Base-by-base conservation (phyloP, 2,113 vertebrate genomes). In the Cyprinodon brontotheroides region DNA sequence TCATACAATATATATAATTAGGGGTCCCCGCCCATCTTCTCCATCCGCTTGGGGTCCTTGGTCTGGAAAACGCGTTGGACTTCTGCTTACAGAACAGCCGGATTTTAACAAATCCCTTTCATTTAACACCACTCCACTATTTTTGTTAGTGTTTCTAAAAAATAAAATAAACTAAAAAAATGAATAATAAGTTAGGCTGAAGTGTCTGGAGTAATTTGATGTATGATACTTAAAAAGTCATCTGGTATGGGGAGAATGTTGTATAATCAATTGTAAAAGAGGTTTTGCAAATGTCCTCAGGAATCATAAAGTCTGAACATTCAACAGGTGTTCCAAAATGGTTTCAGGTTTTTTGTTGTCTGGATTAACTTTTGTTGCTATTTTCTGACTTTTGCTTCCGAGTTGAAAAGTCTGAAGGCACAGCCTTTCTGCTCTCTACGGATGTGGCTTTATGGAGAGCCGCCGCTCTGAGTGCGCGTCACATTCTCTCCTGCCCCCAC, bases 391-490 rank as follows among this genome's bases (percentile, higher is more conserved):
- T 81, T 1, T 45, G 41, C 70, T 67, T 78, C 57, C 6, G 53
- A 11, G 43, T 39, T 69, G 63, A n/a, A 68, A 78, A 22, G 20
- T 43, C 9, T 7, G 48, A 59, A 60, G 57, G 66, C 43, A 22
- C 64, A 63, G 22, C 50, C n/a, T n/a, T 15, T 66, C 60, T 86
- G 41, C 60, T 64, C 17, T 75, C 60, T 0, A 65, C 65, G 85
- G 85, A 89, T 87, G 88, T 86, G 89, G 87, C 3, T 76, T n/a
- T n/a, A n/a, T n/a, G n/a, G n/a, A n/a, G 65, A 37, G 22, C 37
- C 1, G 29, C 29, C 29, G 1, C 29, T 29, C 29, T 22, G 39
- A n/a, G 17, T 10, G n/a, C n/a, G 39, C 7, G 40, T 36, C 12
- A 29, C 75, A 78, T 67, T 47, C 47, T 15, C 59, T 65, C 90